Evolutionary conservation across 2,888 invertebrate genomes (phyloP).

Genomic region (Polydesmus complanatus): DNA sequence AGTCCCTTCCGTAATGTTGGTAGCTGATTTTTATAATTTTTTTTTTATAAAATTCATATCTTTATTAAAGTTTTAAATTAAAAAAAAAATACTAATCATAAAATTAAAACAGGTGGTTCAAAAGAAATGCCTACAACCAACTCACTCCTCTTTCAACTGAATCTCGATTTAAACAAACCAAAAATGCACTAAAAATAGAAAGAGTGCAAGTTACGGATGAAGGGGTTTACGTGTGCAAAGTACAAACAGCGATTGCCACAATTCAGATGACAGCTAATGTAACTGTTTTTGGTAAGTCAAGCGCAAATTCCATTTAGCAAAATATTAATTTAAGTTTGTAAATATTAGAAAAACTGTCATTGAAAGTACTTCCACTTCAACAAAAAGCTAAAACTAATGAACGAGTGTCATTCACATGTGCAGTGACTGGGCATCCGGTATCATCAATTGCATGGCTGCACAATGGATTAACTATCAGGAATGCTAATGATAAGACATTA

Average conservation of each 20-base stretch:
- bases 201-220: neutral
- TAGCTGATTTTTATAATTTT: neutral
- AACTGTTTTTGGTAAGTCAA: neutral
- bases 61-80: too few species aligned
- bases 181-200: neutral
- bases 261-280: neutral
- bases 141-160: neutral
- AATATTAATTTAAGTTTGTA: neutral
- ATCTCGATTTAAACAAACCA: neutral
- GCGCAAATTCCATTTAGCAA: neutral
- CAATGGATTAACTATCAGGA: neutral
- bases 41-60: too few species aligned
- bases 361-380: neutral
- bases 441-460: neutral
- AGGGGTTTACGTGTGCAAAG: neutral
- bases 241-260: neutral
- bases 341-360: neutral
- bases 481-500: neutral
- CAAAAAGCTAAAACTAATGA: neutral
- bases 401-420: neutral
- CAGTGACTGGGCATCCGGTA: neutral
- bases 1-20: constrained; percentile 32
- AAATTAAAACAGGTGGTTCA: neutral
- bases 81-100: too few species aligned
- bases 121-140: neutral